Percentiles rank a stretch among this genome's conserved stretches.
phyloP scores from a whole-genome alignment of 2,888 invertebrate genomes.

The Phyllotreta striolata region DNA sequence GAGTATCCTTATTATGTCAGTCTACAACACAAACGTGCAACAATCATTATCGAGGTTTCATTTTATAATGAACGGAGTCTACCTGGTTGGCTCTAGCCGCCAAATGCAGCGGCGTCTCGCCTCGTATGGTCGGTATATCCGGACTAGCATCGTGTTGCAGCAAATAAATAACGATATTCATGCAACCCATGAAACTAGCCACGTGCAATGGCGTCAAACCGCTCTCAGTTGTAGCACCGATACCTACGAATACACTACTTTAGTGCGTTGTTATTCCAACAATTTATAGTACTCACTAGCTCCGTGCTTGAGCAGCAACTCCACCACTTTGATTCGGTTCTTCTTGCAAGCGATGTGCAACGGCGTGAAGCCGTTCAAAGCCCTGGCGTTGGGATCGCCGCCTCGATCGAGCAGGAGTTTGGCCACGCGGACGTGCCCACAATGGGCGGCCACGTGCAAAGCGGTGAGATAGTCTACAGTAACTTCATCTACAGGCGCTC shows the following conservation, averaged over 20 bases:
- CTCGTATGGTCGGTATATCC: slow-evolving; percentile 93
- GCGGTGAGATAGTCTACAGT: slow-evolving; percentile 98
- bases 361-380: slow-evolving; percentile 97
- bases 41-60: slow-evolving; percentile 7
- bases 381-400: slow-evolving; percentile 97
- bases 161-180: slow-evolving; percentile 97
- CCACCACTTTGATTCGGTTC: slow-evolving; percentile 95
- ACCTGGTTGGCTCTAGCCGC: slow-evolving; percentile 95
- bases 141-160: slow-evolving; percentile 93
- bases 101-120: slow-evolving; percentile 95
- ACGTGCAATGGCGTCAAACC: slow-evolving; percentile 97
- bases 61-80: slow-evolving; percentile 18
- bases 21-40: slow-evolving; percentile 56
- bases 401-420: slow-evolving; percentile 89
- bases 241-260: slow-evolving; percentile 58
- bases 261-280: neutral
- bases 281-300: slow-evolving; percentile 69
- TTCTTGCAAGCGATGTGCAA: slow-evolving; percentile 99
- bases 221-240: slow-evolving; percentile 75
- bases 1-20: slow-evolving; percentile 94
- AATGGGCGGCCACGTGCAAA: slow-evolving; percentile 94
- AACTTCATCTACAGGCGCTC: slow-evolving; percentile 98
- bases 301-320: slow-evolving; percentile 92
- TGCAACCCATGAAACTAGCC: slow-evolving; percentile 98
- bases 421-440: slow-evolving; percentile 93